Percentiles rank a stretch among this genome's conserved stretches.
phyloP scores from a whole-genome alignment of 1,140 invertebrate genomes.

The Gryllus bimaculatus region DNA sequence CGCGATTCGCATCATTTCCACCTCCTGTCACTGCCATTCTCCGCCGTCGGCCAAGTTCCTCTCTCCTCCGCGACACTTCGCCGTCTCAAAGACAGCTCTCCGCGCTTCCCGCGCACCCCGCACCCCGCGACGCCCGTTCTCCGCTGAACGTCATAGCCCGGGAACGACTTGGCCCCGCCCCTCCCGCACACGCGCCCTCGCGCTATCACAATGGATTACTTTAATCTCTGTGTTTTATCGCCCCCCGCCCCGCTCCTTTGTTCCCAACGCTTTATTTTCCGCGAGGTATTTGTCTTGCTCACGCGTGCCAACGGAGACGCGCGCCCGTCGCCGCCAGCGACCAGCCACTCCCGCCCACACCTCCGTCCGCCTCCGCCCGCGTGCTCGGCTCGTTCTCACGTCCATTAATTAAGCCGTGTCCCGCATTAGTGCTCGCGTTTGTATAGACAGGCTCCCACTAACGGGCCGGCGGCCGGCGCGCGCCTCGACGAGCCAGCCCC shows the following conservation, averaged over 20 bases:
- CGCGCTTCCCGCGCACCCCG: neutral
- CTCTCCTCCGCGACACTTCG: too few species aligned
- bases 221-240: conserved; percentile 5
- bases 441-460: neutral
- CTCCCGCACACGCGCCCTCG: neutral
- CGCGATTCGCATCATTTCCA: too few species aligned
- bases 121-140: neutral
- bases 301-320: neutral
- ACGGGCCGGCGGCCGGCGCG: neutral
- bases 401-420: neutral
- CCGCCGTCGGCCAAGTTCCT: too few species aligned
- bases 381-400: neutral
- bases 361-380: neutral
- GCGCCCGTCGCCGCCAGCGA: neutral
- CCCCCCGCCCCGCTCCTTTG: neutral
- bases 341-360: neutral
- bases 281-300: neutral
- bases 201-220: neutral
- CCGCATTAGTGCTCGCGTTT: neutral
- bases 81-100: too few species aligned
- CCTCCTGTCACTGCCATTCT: too few species aligned
- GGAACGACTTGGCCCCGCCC: too few species aligned
- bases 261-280: neutral
- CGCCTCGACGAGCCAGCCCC: neutral
- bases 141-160: neutral